Conservation (phyloP, 2,113 vertebrate species). For the Chionis minor region DNA sequence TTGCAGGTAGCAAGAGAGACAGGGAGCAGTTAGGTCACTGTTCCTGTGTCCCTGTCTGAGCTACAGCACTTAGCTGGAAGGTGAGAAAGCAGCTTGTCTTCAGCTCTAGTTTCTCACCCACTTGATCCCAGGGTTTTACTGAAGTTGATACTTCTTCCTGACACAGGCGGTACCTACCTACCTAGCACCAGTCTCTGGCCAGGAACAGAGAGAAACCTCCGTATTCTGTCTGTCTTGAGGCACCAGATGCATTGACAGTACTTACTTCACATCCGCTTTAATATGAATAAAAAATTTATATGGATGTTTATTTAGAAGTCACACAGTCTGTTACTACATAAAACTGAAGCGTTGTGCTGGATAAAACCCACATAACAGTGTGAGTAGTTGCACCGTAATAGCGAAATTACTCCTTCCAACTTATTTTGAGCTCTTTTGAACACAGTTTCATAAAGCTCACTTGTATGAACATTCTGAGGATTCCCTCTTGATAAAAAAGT, state of each 20-base stretch:
- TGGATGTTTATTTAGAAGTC: constrained; percentile 21
- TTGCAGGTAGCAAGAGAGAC: not conserved
- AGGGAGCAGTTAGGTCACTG: not conserved
- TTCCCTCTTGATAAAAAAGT: not conserved
- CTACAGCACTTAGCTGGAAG: not conserved
- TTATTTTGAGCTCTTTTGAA: constrained; percentile 49
- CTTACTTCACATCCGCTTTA: not conserved
- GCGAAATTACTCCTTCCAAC: constrained; percentile 21
- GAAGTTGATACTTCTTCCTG: not conserved
- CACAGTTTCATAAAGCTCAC: constrained; percentile 40
- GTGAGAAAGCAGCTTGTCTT: not conserved
- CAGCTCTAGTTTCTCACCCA: not conserved
- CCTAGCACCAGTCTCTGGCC: not conserved
- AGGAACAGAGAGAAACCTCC: not conserved
- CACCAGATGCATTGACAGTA: not conserved
- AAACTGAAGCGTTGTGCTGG: constrained; percentile 24
- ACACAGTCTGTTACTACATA: constrained; percentile 18
- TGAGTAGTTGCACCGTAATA: constrained; percentile 25
- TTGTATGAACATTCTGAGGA: constrained; percentile 6
- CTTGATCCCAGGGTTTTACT: not conserved
- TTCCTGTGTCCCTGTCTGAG: not conserved
- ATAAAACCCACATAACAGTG: constrained; percentile 37
- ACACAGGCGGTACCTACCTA: not conserved
- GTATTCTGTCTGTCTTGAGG: not conserved
- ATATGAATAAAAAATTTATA: not conserved